A percentile compares a stretch with the other conserved stretches of the same genome.
Evolutionary conservation across 2,888 invertebrate species (phyloP).

Genomic region (Lampropteryx suffumata): DNA sequence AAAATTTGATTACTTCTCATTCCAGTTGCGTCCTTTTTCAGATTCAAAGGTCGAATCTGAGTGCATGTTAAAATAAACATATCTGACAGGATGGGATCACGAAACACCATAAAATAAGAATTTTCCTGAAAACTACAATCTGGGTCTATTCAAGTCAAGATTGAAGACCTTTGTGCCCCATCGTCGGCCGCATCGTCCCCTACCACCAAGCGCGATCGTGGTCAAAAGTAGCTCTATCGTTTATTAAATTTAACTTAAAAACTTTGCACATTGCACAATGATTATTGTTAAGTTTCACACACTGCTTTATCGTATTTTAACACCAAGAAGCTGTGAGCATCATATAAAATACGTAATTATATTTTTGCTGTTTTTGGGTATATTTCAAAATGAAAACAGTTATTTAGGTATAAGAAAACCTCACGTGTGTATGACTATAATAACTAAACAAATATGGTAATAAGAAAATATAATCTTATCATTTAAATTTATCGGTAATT

Average conservation of each 20-base stretch:
- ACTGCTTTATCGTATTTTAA: background rate
- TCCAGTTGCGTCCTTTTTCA: conserved; percentile 59
- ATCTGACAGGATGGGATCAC: conserved; percentile 53
- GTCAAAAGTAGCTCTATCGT: too few relatives aligned
- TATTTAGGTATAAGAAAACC: background rate
- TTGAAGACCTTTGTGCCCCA: too few relatives aligned
- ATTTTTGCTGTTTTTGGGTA: too few relatives aligned
- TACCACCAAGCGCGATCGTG: too few relatives aligned
- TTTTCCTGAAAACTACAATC: too few relatives aligned
- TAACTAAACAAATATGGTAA: conserved; percentile 8
- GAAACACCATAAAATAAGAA: conserved; percentile 36
- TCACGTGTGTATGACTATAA: background rate
- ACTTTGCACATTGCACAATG: background rate
- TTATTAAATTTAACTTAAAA: too few relatives aligned
- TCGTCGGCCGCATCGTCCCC: too few relatives aligned
- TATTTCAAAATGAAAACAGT: too few relatives aligned
- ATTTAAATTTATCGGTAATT: conserved; percentile 5
- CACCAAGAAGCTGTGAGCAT: too few relatives aligned
- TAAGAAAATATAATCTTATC: conserved; percentile 12
- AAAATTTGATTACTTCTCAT: conserved; percentile 61
- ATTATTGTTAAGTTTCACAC: conserved; percentile 1
- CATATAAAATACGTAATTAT: too few relatives aligned
- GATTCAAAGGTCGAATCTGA: conserved; percentile 58
- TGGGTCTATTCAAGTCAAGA: too few relatives aligned
- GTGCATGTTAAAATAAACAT: conserved; percentile 56